Evolutionary conservation across 2,797 vertebrate species (phyloP).

Genomic region (Micrastur ruficollis): DNA sequence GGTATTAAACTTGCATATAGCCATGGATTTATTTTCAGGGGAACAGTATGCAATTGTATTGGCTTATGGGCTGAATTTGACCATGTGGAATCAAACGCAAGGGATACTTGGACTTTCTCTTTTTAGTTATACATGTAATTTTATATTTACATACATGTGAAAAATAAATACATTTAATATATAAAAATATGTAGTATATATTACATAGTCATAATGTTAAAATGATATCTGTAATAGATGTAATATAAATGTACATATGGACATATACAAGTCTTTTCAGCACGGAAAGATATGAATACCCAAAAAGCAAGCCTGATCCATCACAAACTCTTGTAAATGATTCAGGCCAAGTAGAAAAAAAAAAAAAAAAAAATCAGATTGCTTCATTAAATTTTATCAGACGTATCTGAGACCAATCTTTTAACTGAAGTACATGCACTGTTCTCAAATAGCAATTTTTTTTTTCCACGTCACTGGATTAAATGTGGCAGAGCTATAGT

Average conservation of each 20-base stretch:
- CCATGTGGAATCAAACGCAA: neutral
- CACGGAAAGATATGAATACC: neutral
- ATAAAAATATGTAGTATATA: neutral
- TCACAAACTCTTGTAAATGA: neutral
- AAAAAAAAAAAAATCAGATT: neutral
- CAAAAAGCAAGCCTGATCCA: neutral
- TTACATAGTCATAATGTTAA: neutral
- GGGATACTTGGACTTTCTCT: neutral
- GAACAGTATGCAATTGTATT: neutral
- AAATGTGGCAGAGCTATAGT: neutral
- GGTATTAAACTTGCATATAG: neutral
- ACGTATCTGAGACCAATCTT: neutral
- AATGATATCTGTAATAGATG: accelerated
- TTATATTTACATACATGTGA: neutral
- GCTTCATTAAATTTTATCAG: neutral
- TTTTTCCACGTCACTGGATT: neutral
- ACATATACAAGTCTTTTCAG: neutral
- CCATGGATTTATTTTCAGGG: neutral
- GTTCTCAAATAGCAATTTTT: neutral
- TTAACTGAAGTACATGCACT: neutral
- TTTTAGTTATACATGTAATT: neutral
- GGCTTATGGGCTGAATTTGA: neutral
- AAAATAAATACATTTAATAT: neutral
- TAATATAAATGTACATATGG: neutral
- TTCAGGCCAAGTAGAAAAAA: neutral